Evolutionary conservation across 2,888 invertebrate species (phyloP).

Genomic region (Spilarctia lutea): DNA sequence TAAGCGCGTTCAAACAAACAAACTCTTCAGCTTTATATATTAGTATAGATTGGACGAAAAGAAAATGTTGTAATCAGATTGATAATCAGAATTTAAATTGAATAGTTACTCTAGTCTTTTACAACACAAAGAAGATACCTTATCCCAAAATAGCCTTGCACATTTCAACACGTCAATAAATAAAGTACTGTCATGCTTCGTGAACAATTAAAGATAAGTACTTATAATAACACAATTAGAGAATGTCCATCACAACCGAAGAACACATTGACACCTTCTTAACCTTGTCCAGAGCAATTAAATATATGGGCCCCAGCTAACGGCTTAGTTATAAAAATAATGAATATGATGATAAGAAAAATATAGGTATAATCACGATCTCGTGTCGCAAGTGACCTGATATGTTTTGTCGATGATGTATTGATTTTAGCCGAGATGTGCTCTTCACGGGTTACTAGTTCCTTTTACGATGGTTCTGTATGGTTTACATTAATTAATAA

Average conservation of each 20-base stretch:
- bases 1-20: too few relatives aligned
- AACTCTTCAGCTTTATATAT: too few relatives aligned
- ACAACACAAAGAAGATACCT: neutral
- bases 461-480: slow-evolving; percentile 31
- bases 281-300: slow-evolving; percentile 41
- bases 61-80: too few relatives aligned
- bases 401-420: slow-evolving; percentile 50
- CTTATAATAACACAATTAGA: slow-evolving; percentile 12
- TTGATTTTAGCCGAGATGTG: slow-evolving; percentile 50
- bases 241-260: slow-evolving; percentile 2
- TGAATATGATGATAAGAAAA: slow-evolving; percentile 35
- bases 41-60: too few relatives aligned
- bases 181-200: slow-evolving; percentile 5
- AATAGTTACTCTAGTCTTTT: neutral
- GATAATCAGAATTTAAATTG: neutral
- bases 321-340: slow-evolving; percentile 41
- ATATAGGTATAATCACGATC: slow-evolving; percentile 47
- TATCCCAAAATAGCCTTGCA: neutral
- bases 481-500: neutral
- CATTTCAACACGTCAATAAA: slow-evolving; percentile 2
- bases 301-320: slow-evolving; percentile 31
- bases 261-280: slow-evolving; percentile 21
- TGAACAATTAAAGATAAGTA: slow-evolving; percentile 15
- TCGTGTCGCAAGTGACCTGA: slow-evolving; percentile 57
- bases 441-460: slow-evolving; percentile 27